Evolutionary conservation across 2,113 vertebrate species (phyloP).

Genomic region (Hiodon tergisus): DNA sequence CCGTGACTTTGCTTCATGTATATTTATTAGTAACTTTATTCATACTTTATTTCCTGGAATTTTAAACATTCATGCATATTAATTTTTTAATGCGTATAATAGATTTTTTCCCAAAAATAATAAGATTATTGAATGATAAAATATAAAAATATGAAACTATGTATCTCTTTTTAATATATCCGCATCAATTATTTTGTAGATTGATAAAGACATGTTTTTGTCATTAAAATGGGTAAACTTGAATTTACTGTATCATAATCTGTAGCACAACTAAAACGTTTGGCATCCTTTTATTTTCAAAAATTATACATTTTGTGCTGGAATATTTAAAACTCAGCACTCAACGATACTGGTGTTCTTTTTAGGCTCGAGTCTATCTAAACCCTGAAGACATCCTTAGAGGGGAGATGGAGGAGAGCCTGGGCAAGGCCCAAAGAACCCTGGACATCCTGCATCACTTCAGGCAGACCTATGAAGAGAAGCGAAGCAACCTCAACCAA

Average conservation of each 20-base stretch:
- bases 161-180: neutral
- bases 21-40: constrained; percentile 14
- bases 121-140: constrained; percentile 1
- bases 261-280: neutral
- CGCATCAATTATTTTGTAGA: neutral
- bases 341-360: neutral
- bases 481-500: constrained; percentile 52
- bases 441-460: constrained; percentile 65
- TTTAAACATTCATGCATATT: neutral
- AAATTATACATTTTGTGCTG: neutral
- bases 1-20: constrained; percentile 12
- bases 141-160: neutral
- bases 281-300: neutral
- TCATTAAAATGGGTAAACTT: too few relatives aligned
- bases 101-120: neutral
- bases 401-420: constrained; percentile 73
- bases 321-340: neutral
- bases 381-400: constrained; percentile 79
- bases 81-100: too few relatives aligned
- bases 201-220: too few relatives aligned
- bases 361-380: constrained; percentile 70
- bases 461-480: constrained; percentile 64
- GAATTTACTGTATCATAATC: too few relatives aligned
- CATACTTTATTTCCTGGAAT: neutral
- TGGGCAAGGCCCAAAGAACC: constrained; percentile 64